phyloP scores from a whole-genome alignment of 2,888 invertebrate genomes.

The Noctua janthina region DNA sequence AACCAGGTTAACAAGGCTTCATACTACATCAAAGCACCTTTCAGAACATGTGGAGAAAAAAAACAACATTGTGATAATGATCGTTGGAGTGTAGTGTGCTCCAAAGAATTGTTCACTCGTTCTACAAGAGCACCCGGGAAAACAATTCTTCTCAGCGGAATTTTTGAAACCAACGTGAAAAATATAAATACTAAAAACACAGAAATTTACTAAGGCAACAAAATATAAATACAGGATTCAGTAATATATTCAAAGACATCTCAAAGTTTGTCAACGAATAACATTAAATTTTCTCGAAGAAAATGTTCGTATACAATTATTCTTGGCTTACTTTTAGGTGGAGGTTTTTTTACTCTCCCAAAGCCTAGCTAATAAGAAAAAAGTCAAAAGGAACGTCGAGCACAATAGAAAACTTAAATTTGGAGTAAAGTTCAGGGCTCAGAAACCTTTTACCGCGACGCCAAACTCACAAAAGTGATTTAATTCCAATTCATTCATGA shows the following conservation, averaged over 20 bases:
- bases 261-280: slow-evolving; percentile 41
- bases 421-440: slow-evolving; percentile 61
- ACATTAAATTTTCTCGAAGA: slow-evolving; percentile 24
- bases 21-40: slow-evolving; percentile 49
- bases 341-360: slow-evolving; percentile 15
- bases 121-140: slow-evolving; percentile 27
- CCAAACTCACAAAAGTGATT: slow-evolving; percentile 70
- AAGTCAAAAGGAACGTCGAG: slow-evolving; percentile 48
- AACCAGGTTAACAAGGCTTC: slow-evolving; percentile 15
- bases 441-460: slow-evolving; percentile 68
- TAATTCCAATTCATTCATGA: slow-evolving; percentile 72
- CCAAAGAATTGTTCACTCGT: slow-evolving; percentile 50
- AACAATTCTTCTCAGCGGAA: slow-evolving; percentile 29
- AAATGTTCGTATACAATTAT: slow-evolving; percentile 35
- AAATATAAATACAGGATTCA: slow-evolving; percentile 22
- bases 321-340: slow-evolving; percentile 42
- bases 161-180: slow-evolving; percentile 29
- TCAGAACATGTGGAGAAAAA: slow-evolving; percentile 31
- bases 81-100: slow-evolving; percentile 46
- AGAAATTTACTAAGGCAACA: not conserved
- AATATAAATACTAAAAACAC: slow-evolving; percentile 13
- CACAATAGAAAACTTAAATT: slow-evolving; percentile 65
- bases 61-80: slow-evolving; percentile 60
- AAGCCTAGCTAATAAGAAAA: slow-evolving; percentile 49
- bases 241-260: slow-evolving; percentile 47